A percentile compares a stretch with the other conserved stretches of the same genome.
Evolutionary conservation across 2,797 vertebrate species (phyloP).

Genomic region (Zalophus californianus): DNA sequence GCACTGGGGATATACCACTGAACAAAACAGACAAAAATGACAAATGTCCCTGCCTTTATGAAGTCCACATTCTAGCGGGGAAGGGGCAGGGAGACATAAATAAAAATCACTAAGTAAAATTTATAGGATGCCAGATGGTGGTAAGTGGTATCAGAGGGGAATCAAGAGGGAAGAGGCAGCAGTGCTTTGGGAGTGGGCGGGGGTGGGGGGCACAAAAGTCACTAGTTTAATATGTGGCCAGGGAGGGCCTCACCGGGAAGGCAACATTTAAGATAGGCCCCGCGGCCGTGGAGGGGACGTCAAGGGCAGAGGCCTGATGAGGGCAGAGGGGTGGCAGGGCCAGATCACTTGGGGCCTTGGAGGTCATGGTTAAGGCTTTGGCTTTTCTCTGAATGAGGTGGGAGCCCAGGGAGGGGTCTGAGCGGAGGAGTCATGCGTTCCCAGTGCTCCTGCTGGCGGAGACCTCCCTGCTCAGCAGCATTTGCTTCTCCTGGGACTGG

Average conservation of each 20-base stretch:
- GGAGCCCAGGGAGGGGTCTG: neutral
- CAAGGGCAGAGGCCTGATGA: neutral
- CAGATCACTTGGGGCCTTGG: accelerated
- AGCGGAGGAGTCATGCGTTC: neutral
- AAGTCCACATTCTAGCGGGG: neutral
- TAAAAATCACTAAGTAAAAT: neutral
- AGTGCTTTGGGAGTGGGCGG: neutral
- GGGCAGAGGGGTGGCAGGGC: neutral
- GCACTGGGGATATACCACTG: neutral
- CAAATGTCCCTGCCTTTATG: neutral
- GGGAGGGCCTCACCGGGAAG: neutral
- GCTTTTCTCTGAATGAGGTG: neutral
- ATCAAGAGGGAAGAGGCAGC: neutral
- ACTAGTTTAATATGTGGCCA: neutral
- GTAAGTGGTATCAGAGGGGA: neutral
- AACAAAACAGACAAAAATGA: neutral
- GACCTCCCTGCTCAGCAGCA: neutral
- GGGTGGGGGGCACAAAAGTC: too few species aligned
- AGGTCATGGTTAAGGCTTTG: neutral
- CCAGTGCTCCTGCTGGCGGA: neutral
- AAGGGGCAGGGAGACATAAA: neutral
- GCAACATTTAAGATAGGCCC: neutral
- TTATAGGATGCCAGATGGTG: neutral
- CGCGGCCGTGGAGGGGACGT: neutral
- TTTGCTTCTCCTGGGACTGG: neutral